A percentile compares a stretch with the other conserved stretches of the same genome.
Evolutionary conservation across 2,888 invertebrate genomes (phyloP).

Genomic region (Ophioninae sp.): DNA sequence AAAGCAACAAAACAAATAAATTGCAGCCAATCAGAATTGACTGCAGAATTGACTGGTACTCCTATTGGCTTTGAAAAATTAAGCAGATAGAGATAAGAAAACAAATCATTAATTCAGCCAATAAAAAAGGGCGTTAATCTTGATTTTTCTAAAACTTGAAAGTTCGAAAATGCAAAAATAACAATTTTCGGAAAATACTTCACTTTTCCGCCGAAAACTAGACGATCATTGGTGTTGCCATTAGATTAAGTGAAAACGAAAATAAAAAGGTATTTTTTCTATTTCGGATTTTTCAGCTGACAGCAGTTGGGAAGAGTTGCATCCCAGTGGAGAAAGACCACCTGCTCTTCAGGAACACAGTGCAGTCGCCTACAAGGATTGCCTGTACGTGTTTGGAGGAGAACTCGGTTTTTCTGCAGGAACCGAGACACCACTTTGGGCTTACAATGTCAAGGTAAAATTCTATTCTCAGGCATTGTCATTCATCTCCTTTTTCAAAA

Average conservation of each 20-base stretch:
- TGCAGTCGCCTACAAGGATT: slow-evolving; percentile 88
- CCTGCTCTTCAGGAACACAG: slow-evolving; percentile 93
- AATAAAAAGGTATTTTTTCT: not conserved
- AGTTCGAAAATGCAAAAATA: not conserved
- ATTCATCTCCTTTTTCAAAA: not conserved
- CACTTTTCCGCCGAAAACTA: no score
- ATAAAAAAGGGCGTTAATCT: no score
- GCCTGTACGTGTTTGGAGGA: slow-evolving; percentile 93
- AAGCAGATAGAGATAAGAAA: no score
- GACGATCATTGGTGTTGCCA: no score
- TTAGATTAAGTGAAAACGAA: not conserved
- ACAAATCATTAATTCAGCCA: no score
- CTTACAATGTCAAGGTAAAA: slow-evolving; percentile 88
- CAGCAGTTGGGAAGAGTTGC: slow-evolving; percentile 89
- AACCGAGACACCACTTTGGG: slow-evolving; percentile 93
- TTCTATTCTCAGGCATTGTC: not conserved
- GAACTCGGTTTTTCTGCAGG: slow-evolving; percentile 90
- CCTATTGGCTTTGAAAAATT: no score
- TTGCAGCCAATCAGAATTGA: slow-evolving; percentile 16
- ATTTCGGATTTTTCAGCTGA: slow-evolving; percentile 83
- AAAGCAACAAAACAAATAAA: slow-evolving; percentile 13
- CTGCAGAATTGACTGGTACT: slow-evolving; percentile 26
- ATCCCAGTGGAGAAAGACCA: slow-evolving; percentile 87
- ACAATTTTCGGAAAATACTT: no score
- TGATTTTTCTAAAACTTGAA: slow-evolving; percentile 25